Conservation (phyloP, 2,888 invertebrate species). For the Eristalis arbustorum region DNA sequence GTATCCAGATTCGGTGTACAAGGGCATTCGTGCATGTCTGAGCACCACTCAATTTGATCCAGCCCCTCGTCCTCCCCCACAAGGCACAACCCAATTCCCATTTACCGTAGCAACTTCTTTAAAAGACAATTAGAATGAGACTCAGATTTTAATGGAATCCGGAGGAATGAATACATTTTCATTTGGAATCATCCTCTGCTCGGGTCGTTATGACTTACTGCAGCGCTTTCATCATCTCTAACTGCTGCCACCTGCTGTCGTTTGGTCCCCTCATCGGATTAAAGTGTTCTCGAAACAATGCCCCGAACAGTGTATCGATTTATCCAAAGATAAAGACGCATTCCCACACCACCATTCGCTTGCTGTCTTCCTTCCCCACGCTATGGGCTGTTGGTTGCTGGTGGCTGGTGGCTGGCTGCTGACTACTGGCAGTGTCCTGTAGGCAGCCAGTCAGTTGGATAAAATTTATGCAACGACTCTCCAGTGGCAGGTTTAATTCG, state of each 20-base stretch:
- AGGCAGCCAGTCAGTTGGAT: constrained; percentile 49
- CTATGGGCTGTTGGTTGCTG: not conserved
- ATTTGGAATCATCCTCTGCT: constrained; percentile 26
- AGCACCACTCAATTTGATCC: not conserved
- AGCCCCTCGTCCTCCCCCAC: not conserved
- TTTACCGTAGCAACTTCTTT: constrained; percentile 3
- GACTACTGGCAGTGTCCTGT: constrained; percentile 4
- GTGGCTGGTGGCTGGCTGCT: not conserved
- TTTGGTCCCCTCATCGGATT: constrained; percentile 24
- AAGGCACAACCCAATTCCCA: not conserved
- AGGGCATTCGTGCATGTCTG: not conserved
- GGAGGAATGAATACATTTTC: constrained; percentile 52
- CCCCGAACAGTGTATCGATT: constrained; percentile 23
- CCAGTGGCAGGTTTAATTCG: constrained; percentile 52
- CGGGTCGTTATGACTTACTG: constrained; percentile 17
- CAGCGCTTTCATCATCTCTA: constrained; percentile 30
- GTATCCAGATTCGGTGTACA: not conserved
- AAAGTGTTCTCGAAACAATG: constrained; percentile 36
- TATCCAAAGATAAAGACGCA: constrained; percentile 16
- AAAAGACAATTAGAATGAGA: constrained; percentile 36
- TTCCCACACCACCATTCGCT: not conserved
- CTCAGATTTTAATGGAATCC: constrained; percentile 43
- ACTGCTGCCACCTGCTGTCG: constrained; percentile 22
- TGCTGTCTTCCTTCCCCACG: not conserved
- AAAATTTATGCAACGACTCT: constrained; percentile 42